A percentile compares a stretch with the other conserved stretches of the same genome.
These are phyloP conservation scores for Salminus brasiliensis DNA, from an alignment of 2,113 vertebrate genomes.

Conservation along the genomic window DNA sequence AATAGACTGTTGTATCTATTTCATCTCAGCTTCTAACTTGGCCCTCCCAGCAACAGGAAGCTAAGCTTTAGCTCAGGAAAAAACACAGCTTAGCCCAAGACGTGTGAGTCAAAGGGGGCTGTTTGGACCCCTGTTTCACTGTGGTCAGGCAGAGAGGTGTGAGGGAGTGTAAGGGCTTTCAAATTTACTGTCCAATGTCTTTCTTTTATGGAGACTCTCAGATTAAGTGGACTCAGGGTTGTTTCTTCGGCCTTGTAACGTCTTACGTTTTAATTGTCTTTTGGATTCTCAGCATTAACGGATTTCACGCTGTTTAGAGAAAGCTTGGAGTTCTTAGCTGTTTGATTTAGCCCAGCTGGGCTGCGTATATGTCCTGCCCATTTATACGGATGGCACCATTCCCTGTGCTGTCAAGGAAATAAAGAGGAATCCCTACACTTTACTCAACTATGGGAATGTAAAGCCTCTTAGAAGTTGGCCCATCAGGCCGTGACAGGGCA, in stretches of 20 bases:
- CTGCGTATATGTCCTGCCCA: background rate
- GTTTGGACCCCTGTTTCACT: background rate
- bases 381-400: background rate
- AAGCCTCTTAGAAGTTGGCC: constrained; percentile 1
- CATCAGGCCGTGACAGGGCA: background rate
- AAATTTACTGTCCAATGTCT: background rate
- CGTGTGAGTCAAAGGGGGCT: constrained; percentile 26
- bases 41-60: constrained; percentile 47
- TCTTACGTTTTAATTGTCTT: background rate
- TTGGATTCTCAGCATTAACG: background rate
- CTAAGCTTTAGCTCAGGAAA: constrained; percentile 42
- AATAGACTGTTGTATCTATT: background rate
- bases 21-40: constrained; percentile 29
- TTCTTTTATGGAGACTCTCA: background rate
- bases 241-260: background rate
- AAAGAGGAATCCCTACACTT: constrained; percentile 9
- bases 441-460: constrained; percentile 11
- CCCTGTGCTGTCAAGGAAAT: background rate
- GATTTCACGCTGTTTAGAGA: background rate
- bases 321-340: background rate
- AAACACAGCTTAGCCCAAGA: constrained; percentile 40
- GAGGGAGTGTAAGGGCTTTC: background rate
- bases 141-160: background rate
- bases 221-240: background rate
- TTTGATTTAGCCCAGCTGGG: background rate